Percentiles rank a stretch among this genome's conserved stretches.
phyloP scores from a whole-genome alignment of 2,888 invertebrate genomes.

The Nemurella pictetii region DNA sequence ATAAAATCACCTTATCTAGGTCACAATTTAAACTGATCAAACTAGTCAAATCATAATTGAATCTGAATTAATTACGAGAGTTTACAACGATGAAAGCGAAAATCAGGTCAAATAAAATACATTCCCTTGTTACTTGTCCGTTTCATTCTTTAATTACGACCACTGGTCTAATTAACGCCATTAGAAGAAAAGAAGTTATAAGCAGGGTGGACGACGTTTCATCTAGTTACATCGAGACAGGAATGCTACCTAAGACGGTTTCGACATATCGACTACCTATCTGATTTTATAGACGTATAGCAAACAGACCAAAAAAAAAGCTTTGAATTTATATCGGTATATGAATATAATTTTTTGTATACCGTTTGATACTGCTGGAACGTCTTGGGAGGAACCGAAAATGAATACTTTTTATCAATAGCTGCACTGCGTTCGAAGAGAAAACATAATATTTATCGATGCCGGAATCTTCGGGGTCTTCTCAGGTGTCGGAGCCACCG shows the following conservation, averaged over 20 bases:
- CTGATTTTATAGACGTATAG: conserved; percentile 5
- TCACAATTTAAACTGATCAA: conserved; percentile 21
- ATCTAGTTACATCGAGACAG: neutral
- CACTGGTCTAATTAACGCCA: conserved; percentile 8
- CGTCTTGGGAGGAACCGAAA: conserved; percentile 24
- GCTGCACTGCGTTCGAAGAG: neutral
- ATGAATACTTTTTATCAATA: conserved; percentile 20
- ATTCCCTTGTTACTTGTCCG: neutral
- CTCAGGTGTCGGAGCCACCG: neutral
- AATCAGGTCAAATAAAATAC: conserved; percentile 16
- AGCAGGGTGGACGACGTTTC: neutral
- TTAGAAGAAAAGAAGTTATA: neutral
- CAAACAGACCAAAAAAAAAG: neutral
- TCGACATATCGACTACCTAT: conserved; percentile 5
- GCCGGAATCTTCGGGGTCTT: neutral
- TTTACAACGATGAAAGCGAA: conserved; percentile 17
- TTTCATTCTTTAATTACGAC: neutral
- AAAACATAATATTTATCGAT: conserved; percentile 13
- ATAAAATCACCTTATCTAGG: neutral
- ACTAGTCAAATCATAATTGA: conserved; percentile 31
- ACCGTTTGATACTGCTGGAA: neutral
- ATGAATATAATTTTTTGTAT: neutral
- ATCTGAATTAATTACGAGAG: conserved; percentile 15
- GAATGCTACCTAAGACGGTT: conserved; percentile 17
- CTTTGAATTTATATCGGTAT: neutral